Evolutionary conservation across 2,113 vertebrate genomes (phyloP).

Genomic region (Sarotherodon lohbergeri): DNA sequence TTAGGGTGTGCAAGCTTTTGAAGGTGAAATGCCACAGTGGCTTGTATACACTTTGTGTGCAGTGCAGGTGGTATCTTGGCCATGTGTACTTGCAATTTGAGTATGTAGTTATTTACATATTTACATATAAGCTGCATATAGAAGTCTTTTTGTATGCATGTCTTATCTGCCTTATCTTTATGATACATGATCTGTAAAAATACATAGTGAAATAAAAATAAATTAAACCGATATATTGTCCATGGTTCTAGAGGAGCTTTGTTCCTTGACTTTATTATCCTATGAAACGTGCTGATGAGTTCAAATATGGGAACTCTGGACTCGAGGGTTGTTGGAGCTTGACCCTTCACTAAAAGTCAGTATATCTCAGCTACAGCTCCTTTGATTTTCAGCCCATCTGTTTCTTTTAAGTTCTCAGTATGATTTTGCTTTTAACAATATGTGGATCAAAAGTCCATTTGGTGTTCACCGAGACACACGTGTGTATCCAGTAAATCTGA

Average conservation of each 20-base stretch:
- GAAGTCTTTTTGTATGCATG: background rate
- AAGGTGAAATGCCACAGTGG: background rate
- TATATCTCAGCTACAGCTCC: background rate
- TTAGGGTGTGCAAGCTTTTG: background rate
- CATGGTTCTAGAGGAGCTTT: background rate
- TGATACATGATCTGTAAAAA: background rate
- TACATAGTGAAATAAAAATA: background rate
- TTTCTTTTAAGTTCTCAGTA: background rate
- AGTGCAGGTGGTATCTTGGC: background rate
- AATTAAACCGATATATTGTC: background rate
- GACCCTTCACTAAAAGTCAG: background rate
- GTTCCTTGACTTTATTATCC: background rate
- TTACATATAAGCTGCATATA: background rate
- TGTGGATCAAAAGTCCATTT: background rate
- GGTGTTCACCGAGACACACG: background rate
- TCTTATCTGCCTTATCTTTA: background rate
- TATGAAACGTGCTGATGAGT: background rate
- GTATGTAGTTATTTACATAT: background rate
- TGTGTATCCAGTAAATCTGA: background rate
- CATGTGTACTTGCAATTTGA: background rate
- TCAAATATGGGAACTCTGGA: background rate
- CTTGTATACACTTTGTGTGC: background rate
- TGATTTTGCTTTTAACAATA: background rate
- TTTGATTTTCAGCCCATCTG: background rate
- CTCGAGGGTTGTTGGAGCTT: background rate